Conservation (phyloP, 1,140 invertebrate genomes). For the Idris sp. region DNA sequence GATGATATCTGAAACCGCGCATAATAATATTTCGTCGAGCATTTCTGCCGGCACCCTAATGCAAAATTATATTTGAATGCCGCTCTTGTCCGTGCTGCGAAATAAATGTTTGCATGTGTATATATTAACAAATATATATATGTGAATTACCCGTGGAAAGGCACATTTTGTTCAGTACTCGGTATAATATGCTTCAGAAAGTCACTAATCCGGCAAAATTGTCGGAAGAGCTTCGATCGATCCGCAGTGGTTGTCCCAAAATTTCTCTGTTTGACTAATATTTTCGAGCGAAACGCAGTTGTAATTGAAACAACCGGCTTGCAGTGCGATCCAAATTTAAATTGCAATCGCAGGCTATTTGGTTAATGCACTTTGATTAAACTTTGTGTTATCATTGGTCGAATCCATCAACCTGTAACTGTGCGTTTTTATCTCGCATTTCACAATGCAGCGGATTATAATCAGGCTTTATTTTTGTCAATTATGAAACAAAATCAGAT, state of each 20-base stretch:
- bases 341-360: constrained; percentile 36
- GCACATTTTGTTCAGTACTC: too few species aligned
- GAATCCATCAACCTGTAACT: constrained; percentile 18
- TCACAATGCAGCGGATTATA: neutral
- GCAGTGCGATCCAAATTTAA: constrained; percentile 27
- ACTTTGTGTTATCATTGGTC: constrained; percentile 26
- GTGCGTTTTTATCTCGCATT: neutral
- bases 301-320: constrained; percentile 38
- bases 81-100: neutral
- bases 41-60: constrained; percentile 4
- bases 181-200: constrained; percentile 53
- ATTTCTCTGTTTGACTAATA: constrained; percentile 22
- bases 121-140: constrained; percentile 14
- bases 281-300: constrained; percentile 30
- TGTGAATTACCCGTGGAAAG: too few species aligned
- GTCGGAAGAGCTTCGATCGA: constrained; percentile 40
- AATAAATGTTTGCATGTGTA: neutral
- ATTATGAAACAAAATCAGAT: too few species aligned
- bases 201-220: constrained; percentile 45
- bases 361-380: constrained; percentile 49
- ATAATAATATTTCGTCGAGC: constrained; percentile 43
- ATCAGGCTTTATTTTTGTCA: too few species aligned
- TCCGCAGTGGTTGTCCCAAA: constrained; percentile 12
- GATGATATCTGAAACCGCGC: constrained; percentile 31
- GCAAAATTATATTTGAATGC: constrained; percentile 24